Evolutionary conservation across 2,113 vertebrate genomes (phyloP).

Genomic region (Anas platyrhynchos): DNA sequence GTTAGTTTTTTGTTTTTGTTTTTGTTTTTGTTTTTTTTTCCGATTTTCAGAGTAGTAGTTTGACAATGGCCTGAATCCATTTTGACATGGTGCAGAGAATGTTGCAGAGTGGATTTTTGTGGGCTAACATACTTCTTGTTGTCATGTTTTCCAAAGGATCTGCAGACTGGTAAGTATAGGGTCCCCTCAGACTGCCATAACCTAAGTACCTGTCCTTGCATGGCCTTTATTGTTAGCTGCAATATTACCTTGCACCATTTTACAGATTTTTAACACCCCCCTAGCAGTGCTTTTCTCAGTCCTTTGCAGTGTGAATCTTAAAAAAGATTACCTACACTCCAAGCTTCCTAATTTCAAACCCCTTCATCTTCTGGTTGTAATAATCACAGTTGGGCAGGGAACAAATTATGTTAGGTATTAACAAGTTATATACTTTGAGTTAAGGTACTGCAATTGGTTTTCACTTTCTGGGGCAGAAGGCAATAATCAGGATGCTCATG

Average conservation of each 20-base stretch:
- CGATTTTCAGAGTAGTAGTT: not conserved
- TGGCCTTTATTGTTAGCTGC: not conserved
- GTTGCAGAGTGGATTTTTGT: not conserved
- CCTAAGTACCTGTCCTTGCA: not conserved
- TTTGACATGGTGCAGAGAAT: not conserved
- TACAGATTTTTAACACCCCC: not conserved
- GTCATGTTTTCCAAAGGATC: not conserved
- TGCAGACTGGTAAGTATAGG: not conserved
- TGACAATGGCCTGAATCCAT: not conserved
- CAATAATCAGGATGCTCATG: not conserved
- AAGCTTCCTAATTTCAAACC: not conserved
- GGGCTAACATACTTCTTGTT: not conserved
- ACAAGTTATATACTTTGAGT: not conserved
- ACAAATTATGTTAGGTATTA: not conserved
- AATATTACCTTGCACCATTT: not conserved
- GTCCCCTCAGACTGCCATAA: not conserved
- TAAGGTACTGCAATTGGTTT: not conserved
- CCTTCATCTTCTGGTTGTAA: not conserved
- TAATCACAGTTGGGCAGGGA: not conserved
- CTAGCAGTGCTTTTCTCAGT: not conserved
- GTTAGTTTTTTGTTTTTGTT: not conserved
- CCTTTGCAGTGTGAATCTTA: not conserved
- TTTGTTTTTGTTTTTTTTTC: not conserved
- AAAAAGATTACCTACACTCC: not conserved
- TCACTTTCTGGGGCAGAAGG: not conserved